Conservation (phyloP, 2,888 invertebrate species). For the Malacosoma neustria region DNA sequence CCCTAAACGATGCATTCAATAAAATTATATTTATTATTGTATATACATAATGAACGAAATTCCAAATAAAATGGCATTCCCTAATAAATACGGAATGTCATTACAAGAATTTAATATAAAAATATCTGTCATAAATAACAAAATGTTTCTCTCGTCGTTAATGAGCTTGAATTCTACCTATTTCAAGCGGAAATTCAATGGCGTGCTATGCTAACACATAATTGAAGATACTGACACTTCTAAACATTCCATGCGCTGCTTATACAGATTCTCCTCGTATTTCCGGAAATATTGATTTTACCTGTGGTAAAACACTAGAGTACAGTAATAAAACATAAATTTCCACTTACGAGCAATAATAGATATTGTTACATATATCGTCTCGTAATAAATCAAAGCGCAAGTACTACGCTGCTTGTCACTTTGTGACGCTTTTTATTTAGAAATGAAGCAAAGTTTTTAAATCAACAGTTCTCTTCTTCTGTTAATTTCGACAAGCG, state of each 20-base stretch:
- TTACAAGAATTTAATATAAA: not conserved
- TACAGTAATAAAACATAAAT: too few species aligned
- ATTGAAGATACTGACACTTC: constrained; percentile 23
- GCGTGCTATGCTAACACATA: not conserved
- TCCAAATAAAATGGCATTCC: not conserved
- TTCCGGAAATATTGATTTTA: constrained; percentile 51
- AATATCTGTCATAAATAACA: not conserved
- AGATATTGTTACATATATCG: too few species aligned
- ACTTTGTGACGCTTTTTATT: too few species aligned
- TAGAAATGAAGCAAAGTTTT: too few species aligned
- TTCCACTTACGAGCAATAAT: too few species aligned
- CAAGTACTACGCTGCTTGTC: too few species aligned
- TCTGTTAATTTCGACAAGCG: too few species aligned
- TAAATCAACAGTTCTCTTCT: too few species aligned
- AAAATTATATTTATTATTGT: too few species aligned
- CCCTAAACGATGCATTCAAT: too few species aligned
- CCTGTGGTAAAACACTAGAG: too few species aligned
- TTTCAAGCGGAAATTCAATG: not conserved
- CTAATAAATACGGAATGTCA: not conserved
- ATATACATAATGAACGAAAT: not conserved
- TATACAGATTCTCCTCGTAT: constrained; percentile 23
- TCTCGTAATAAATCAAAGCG: too few species aligned
- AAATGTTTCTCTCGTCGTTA: not conserved
- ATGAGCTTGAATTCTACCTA: not conserved
- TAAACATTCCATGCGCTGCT: constrained; percentile 36